phyloP scores from a whole-genome alignment of 2,797 vertebrate species.

The Chrysolophus pictus region DNA sequence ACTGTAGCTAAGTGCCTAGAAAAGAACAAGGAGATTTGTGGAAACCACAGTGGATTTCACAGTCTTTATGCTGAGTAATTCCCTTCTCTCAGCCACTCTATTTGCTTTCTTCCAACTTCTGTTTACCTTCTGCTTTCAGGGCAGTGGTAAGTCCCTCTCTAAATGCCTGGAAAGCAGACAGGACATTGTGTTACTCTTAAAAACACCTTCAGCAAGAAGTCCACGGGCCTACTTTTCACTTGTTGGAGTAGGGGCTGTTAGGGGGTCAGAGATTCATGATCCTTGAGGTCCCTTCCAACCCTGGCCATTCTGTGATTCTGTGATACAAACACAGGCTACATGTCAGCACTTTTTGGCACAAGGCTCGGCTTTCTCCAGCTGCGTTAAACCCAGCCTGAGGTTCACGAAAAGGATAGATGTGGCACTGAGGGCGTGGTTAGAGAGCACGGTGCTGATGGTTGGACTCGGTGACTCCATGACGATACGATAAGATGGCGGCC shows the following conservation, averaged over 20 bases:
- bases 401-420: too few relatives aligned
- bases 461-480: too few relatives aligned
- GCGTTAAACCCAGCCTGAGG: too few relatives aligned
- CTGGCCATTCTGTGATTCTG: too few relatives aligned
- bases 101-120: not conserved
- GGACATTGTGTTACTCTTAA: fast-evolving
- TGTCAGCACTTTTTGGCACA: fast-evolving
- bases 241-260: too few relatives aligned
- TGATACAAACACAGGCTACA: fast-evolving
- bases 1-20: not conserved
- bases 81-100: not conserved
- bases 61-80: fast-evolving
- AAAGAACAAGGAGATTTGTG: not conserved
- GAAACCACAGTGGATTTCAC: fast-evolving
- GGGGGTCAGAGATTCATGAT: too few relatives aligned
- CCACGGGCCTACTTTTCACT: fast-evolving
- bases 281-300: too few relatives aligned
- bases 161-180: not conserved
- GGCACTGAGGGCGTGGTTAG: too few relatives aligned
- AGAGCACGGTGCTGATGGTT: too few relatives aligned
- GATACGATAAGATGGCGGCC: not conserved
- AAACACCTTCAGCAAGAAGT: fast-evolving
- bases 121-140: not conserved
- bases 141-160: fast-evolving
- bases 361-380: fast-evolving